Evolutionary conservation across 1,140 invertebrate species (phyloP).

Genomic region (Megalopta genalis): DNA sequence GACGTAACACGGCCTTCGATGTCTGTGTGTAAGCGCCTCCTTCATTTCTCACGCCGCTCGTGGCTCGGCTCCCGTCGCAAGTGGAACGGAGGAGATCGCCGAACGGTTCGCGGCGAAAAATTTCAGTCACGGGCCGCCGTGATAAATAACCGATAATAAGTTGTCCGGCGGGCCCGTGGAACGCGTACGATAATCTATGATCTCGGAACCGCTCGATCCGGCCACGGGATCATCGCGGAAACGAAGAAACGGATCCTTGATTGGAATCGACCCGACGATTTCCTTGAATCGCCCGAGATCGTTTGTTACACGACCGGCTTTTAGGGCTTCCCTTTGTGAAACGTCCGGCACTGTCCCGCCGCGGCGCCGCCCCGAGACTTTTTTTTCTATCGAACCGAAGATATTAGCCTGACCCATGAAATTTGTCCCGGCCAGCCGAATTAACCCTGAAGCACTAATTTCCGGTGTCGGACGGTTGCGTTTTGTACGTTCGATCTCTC

Average conservation of each 20-base stretch:
- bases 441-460: too few relatives aligned
- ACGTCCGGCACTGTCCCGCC: background rate
- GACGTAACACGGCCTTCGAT: conserved; percentile 45
- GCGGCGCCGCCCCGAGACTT: background rate
- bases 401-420: background rate
- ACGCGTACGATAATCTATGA: conserved; percentile 16
- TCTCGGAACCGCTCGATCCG: conserved; percentile 12
- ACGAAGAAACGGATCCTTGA: conserved; percentile 1
- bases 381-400: background rate
- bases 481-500: too few relatives aligned
- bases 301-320: background rate
- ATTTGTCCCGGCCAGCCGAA: background rate
- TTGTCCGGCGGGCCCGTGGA: conserved; percentile 12
- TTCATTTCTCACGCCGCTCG: conserved; percentile 43
- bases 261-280: conserved; percentile 19
- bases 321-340: background rate
- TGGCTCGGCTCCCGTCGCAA: conserved; percentile 22
- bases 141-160: conserved; percentile 47
- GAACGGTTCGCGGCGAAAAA: conserved; percentile 20
- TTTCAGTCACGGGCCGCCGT: conserved; percentile 42
- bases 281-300: background rate
- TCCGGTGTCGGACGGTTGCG: too few relatives aligned
- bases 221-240: background rate
- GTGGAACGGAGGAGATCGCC: conserved; percentile 35
- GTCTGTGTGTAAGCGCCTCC: conserved; percentile 23